Percentiles rank a stretch among this genome's conserved stretches.
phyloP scores from a whole-genome alignment of 2,797 vertebrate species.

The Apogon hyalosoma region DNA sequence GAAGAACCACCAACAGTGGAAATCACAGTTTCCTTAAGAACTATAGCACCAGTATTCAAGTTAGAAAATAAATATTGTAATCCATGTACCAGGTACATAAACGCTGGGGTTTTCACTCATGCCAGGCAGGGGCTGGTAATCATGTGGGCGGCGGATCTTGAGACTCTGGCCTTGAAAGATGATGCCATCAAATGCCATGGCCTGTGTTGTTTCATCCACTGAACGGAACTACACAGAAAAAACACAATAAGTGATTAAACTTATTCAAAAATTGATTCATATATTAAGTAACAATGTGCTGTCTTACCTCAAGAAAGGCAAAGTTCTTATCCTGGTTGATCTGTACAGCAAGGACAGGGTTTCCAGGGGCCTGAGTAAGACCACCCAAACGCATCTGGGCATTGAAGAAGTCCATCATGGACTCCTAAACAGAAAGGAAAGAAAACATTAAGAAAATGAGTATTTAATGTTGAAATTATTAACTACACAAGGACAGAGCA shows the following conservation, averaged over 20 bases:
- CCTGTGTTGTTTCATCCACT: constrained; percentile 95
- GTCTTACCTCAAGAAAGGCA: constrained; percentile 92
- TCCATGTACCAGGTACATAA: constrained; percentile 91
- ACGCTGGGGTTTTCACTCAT: constrained; percentile 96
- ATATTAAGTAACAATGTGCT: background rate
- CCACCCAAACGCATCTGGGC: constrained; percentile 95
- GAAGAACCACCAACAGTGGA: constrained; percentile 9
- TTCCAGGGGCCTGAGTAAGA: constrained; percentile 93
- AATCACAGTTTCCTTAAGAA: constrained; percentile 49
- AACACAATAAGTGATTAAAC: background rate
- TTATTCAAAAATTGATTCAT: background rate
- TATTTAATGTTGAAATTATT: background rate
- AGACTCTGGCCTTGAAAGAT: constrained; percentile 96
- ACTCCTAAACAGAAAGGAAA: constrained; percentile 83
- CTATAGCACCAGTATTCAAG: constrained; percentile 71
- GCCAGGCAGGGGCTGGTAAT: constrained; percentile 94
- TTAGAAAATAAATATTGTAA: constrained; percentile 76
- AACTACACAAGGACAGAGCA: background rate
- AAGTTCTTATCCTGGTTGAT: constrained; percentile 98
- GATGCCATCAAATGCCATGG: constrained; percentile 95
- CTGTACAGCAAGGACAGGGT: constrained; percentile 94
- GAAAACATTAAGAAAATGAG: background rate
- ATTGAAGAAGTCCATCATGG: constrained; percentile 98
- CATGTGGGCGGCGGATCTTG: constrained; percentile 93
- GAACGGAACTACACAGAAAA: constrained; percentile 88